A percentile compares a stretch with the other conserved stretches of the same genome.
These are phyloP conservation scores for Drosophila guanche DNA, from an alignment of 1,140 invertebrate species.

Conservation along the genomic window DNA sequence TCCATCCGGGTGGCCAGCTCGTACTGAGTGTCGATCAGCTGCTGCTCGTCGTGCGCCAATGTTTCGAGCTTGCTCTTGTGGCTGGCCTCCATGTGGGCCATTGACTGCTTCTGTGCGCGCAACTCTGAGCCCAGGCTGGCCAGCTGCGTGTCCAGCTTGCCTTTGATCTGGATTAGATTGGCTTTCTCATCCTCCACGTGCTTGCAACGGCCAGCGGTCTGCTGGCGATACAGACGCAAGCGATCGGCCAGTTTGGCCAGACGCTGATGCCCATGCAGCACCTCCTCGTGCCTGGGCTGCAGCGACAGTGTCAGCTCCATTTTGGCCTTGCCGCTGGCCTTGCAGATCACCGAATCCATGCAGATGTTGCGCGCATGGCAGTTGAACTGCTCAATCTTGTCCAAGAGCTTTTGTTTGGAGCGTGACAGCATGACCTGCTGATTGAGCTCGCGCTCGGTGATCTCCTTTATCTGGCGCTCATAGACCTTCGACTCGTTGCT, in stretches of 20 bases:
- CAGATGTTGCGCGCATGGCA: slow-evolving; percentile 37
- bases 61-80: slow-evolving; percentile 10
- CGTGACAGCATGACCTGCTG: slow-evolving; percentile 69
- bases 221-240: slow-evolving; percentile 18
- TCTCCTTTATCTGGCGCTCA: slow-evolving; percentile 40
- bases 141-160: slow-evolving; percentile 15
- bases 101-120: slow-evolving; percentile 12
- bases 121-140: slow-evolving; percentile 9
- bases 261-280: slow-evolving; percentile 16
- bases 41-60: slow-evolving; percentile 16
- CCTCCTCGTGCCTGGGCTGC: slow-evolving; percentile 24
- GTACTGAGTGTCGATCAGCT: slow-evolving; percentile 8
- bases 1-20: slow-evolving; percentile 7
- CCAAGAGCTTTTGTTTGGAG: slow-evolving; percentile 63
- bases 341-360: slow-evolving; percentile 33
- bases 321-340: slow-evolving; percentile 13
- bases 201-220: slow-evolving; percentile 14
- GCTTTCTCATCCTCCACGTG: slow-evolving; percentile 34
- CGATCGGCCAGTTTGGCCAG: slow-evolving; percentile 24
- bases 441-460: slow-evolving; percentile 39
- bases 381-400: slow-evolving; percentile 63
- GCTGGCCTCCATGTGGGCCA: slow-evolving; percentile 16
- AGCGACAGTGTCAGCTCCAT: slow-evolving; percentile 51
- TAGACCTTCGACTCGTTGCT: slow-evolving; percentile 42
- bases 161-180: slow-evolving; percentile 1